These are phyloP conservation scores for Polia nebulosa DNA, from an alignment of 2,888 invertebrate genomes.

Conservation along the genomic window DNA sequence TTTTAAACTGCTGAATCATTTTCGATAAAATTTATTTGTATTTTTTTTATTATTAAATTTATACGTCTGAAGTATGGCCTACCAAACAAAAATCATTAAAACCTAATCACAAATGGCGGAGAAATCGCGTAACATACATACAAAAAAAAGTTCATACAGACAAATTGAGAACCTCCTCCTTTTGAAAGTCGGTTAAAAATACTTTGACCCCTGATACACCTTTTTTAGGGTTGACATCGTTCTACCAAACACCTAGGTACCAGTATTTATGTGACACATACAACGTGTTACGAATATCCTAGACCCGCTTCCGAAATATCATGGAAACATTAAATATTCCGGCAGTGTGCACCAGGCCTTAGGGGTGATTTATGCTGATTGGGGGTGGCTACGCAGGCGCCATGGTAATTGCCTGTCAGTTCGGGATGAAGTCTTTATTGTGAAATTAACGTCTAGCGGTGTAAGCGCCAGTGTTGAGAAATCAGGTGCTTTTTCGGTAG, in stretches of 20 bases:
- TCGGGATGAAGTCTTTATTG: constrained; percentile 35
- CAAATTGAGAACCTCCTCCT: too few relatives aligned
- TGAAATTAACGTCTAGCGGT: constrained; percentile 21
- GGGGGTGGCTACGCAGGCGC: constrained; percentile 20
- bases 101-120: too few relatives aligned
- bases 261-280: constrained; percentile 31
- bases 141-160: too few relatives aligned
- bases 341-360: constrained; percentile 11
- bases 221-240: neutral
- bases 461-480: neutral
- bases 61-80: too few relatives aligned
- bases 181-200: too few relatives aligned
- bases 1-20: too few relatives aligned
- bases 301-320: neutral
- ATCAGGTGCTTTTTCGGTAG: neutral
- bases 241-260: neutral
- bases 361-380: constrained; percentile 48
- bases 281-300: constrained; percentile 20
- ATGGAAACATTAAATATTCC: constrained; percentile 26
- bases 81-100: too few relatives aligned
- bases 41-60: too few relatives aligned
- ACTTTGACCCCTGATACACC: too few relatives aligned
- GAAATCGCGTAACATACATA: too few relatives aligned
- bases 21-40: too few relatives aligned
- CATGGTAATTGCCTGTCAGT: constrained; percentile 46